A percentile compares a stretch with the other conserved stretches of the same genome.
These are phyloP conservation scores for Aromia moschata DNA, from an alignment of 2,888 invertebrate species.

Conservation along the genomic window DNA sequence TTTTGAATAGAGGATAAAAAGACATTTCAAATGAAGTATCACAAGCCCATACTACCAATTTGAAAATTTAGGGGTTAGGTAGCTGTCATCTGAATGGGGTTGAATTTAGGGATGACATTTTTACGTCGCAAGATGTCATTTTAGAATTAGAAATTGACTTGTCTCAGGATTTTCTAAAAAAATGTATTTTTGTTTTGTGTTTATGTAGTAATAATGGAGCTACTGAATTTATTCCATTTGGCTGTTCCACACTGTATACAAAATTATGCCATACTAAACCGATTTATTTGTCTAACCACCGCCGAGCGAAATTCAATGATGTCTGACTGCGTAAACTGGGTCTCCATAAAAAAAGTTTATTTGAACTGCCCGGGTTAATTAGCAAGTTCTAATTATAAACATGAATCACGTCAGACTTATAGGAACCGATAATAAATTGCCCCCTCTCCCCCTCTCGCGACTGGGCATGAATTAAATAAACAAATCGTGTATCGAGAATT, in stretches of 20 bases:
- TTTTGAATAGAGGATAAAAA: too few species aligned
- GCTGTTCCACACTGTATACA: too few species aligned
- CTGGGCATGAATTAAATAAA: constrained; percentile 8
- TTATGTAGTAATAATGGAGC: not conserved
- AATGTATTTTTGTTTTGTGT: not conserved
- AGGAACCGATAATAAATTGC: not conserved
- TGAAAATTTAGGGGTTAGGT: too few species aligned
- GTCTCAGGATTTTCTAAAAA: not conserved
- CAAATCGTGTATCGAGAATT: constrained; percentile 8
- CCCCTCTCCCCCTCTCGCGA: not conserved
- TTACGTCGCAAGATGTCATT: too few species aligned
- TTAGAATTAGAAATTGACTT: too few species aligned
- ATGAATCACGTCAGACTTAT: not conserved
- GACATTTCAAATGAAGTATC: too few species aligned
- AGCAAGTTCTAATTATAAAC: constrained; percentile 11
- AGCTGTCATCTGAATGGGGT: too few species aligned
- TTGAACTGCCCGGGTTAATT: constrained; percentile 17
- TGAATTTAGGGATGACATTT: too few species aligned
- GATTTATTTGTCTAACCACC: constrained; percentile 13
- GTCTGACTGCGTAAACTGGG: constrained; percentile 1
- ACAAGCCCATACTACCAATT: too few species aligned
- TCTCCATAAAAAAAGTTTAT: constrained; percentile 16
- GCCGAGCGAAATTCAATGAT: not conserved
- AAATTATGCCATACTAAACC: constrained; percentile 2
- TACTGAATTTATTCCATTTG: not conserved